Evolutionary conservation across 2,113 vertebrate species (phyloP).

Genomic region (Phrynosoma platyrhinos): DNA sequence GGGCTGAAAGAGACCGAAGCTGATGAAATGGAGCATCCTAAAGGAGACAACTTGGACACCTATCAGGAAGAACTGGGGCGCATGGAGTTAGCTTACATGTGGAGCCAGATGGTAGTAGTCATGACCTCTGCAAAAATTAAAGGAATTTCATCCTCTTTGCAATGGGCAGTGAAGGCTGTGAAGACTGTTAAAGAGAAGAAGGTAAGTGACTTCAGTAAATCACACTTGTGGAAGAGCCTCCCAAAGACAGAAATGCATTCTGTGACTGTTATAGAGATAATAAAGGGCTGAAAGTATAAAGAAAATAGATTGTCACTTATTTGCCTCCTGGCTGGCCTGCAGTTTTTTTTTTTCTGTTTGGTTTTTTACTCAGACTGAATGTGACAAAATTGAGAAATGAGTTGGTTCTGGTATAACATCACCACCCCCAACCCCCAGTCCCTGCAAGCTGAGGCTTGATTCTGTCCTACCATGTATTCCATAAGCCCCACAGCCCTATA

Average conservation of each 20-base stretch:
- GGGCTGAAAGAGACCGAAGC: background rate
- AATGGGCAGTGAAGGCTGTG: slow-evolving; percentile 52
- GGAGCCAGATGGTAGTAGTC: slow-evolving; percentile 33
- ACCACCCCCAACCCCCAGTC: background rate
- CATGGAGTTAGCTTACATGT: slow-evolving; percentile 40
- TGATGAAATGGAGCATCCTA: background rate
- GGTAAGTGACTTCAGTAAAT: slow-evolving; percentile 38
- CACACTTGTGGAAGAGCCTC: background rate
- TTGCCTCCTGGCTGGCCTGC: background rate
- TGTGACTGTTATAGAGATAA: background rate
- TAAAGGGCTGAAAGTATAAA: background rate
- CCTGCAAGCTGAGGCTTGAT: background rate
- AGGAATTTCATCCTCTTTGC: background rate
- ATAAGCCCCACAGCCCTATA: background rate
- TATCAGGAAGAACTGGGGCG: slow-evolving; percentile 32
- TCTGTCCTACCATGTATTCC: background rate
- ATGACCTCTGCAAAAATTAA: slow-evolving; percentile 52
- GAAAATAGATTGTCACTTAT: background rate
- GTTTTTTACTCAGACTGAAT: background rate
- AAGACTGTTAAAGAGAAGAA: slow-evolving; percentile 34
- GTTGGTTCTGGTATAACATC: background rate
- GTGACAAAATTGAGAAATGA: background rate
- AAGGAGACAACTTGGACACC: background rate
- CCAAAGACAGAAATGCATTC: background rate
- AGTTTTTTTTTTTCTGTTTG: too few relatives aligned